Evolutionary conservation across 2,888 invertebrate species (phyloP), one percentile per base, ranked within the genome.

Genomic region (Euproctis similis): DNA sequence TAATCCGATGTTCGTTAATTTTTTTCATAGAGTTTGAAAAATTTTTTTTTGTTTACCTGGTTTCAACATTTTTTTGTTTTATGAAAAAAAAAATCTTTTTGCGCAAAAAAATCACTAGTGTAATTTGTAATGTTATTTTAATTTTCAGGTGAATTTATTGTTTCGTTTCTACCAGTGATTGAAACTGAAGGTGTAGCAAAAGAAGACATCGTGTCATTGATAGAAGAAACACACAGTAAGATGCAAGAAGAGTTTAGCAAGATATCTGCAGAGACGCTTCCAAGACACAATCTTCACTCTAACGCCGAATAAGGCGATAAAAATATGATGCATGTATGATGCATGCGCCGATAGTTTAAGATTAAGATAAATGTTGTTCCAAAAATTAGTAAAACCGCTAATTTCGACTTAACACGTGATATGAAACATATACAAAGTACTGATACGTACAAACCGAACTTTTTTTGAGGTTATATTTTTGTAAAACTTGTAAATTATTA

Each of bases 161-260:
- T 94, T 33, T 88, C 89, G 16, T 90, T 94, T 57, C 69, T 94
- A 44, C 93, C 94, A 0, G 77, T 90, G 38, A 90, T 94, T 38
- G 80, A 88, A 40, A 92, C 93, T 0, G 77, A 87, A 34, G 88
- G 87, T 17, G 70, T 89, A 50, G 78, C 75, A 0, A 88, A 87
- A 53, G 89, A 89, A 1, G 87, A 92, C 51, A 78, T 94, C 30
- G 75, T 86, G 1, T 55, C 81, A 17, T 60, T 94, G 25, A 88
- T 92, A 42, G 89, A 91, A n/a, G 85, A 87, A 39, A 86, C 90
- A 8, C 89, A 90, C 57, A 71, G 75, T 21, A 62, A 76, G 11
- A 92, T 94, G 92, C 89, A 91, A 42, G 78, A 87, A 31, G 87
- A 86, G 43, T 92, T 77, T 47, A 59, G 72, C 6, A 59, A 60